phyloP scores from a whole-genome alignment of 2,113 vertebrate species.

The Syngnathus floridae region DNA sequence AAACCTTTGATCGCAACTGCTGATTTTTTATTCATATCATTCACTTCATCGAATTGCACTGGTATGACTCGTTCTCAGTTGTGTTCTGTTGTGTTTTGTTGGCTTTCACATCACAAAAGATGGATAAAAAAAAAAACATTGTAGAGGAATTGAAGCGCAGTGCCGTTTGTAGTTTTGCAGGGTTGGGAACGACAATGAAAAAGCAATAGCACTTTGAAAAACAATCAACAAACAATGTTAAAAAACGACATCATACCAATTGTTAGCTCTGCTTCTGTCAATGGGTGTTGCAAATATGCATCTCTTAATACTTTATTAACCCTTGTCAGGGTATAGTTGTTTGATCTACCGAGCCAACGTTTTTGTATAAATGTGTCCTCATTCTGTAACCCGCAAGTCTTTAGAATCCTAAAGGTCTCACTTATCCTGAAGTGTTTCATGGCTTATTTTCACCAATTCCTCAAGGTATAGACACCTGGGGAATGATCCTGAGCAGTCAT shows the following conservation, averaged over 20 bases:
- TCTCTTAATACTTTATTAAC: not conserved
- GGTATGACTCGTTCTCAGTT: not conserved
- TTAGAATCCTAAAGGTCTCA: conserved; percentile 8
- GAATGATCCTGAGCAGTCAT: conserved; percentile 47
- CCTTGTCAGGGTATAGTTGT: not conserved
- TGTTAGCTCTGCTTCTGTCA: not conserved
- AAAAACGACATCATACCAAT: not conserved
- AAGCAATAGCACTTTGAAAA: not conserved
- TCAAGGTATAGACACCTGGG: conserved; percentile 34
- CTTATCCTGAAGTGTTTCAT: conserved; percentile 12
- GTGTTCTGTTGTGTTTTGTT: not conserved
- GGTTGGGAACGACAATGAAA: not conserved
- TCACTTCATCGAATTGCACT: not conserved
- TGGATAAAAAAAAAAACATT: not conserved
- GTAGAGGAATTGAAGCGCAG: not conserved
- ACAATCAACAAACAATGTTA: no score
- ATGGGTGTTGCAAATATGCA: not conserved
- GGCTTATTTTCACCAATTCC: conserved; percentile 34
- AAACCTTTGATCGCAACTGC: not conserved
- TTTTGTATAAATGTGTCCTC: conserved; percentile 7
- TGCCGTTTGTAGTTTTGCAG: not conserved
- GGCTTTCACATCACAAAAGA: not conserved
- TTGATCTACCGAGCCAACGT: conserved; percentile 1
- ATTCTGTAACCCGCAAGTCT: conserved; percentile 9
- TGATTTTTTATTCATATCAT: not conserved